Base-by-base conservation (phyloP, 2,113 vertebrate species). In the Talpa occidentalis region DNA sequence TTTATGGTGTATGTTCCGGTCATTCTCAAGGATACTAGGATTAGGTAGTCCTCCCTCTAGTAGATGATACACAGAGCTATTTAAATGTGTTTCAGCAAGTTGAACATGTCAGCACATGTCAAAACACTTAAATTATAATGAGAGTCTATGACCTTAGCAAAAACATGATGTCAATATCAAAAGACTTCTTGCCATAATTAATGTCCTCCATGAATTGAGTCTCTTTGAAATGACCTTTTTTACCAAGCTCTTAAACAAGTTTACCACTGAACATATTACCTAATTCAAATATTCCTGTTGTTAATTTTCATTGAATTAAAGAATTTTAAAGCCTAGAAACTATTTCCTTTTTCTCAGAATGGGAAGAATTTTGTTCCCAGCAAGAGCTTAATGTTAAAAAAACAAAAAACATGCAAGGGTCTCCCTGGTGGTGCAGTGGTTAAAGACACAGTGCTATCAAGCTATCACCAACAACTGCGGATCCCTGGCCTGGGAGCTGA, bases 211-310 rank as follows among this genome's bases (percentile, higher is more conserved):
- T 84, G 76, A 94, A 94, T 6, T 37, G 28, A 94, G 24, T 90
- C 83, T 86, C 94, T 97, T 96, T 96, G 76, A 95, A 96, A 94
- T 91, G 95, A 87, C 90, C 95, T 93, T 95, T 95, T 52, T 86
- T 87, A 66, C 54, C 60, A 64, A 70, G 35, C 24, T 79, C 21
- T 88, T 88, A 77, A 91, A 95, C 28, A 90, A 87, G 76, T 76
- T 81, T 95, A 92, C 72, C 64, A 60, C 10, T 62, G 70, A 0
- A 83, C 21, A n/a, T 91, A 56, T 44, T 86, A 76, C 62, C 74
- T 84, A 80, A 94, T 9, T 93, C 49, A 96, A 96, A 83, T 80
- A 91, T 73, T 76, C 12, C 60, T 54, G n/a, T 44, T n/a, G 81
- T 89, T 90, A 89, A 73, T 80, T 90, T 94, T 80, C 83, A 82